These are phyloP conservation scores for Yponomeuta plumbellus DNA, from an alignment of 2,888 invertebrate species.

Conservation along the genomic window DNA sequence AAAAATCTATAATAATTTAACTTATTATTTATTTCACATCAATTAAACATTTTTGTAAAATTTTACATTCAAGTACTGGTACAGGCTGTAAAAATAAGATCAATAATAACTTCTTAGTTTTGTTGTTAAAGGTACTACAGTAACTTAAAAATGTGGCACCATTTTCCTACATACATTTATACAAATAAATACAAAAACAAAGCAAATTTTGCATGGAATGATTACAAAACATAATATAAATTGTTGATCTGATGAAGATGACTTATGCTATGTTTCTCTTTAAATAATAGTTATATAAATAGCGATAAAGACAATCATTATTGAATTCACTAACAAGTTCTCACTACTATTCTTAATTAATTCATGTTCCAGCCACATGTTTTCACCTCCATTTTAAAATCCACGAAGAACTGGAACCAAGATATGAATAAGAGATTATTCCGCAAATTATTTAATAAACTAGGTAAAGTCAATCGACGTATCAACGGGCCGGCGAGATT, in stretches of 20 bases:
- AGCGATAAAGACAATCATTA: neutral
- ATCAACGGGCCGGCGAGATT: no score
- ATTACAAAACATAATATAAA: neutral
- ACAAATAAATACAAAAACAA: neutral
- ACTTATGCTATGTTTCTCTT: neutral
- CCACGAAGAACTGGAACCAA: conserved; percentile 15
- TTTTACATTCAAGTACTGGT: no score
- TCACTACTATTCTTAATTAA: neutral
- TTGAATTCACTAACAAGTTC: neutral
- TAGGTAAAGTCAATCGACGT: no score
- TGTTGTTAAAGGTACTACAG: no score
- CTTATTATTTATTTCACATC: neutral
- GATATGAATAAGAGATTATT: neutral
- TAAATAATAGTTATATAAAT: neutral
- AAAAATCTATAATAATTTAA: neutral
- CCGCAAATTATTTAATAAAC: neutral
- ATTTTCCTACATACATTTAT: neutral
- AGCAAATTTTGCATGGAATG: conserved; percentile 12
- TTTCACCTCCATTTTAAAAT: conserved; percentile 6
- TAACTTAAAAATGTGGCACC: neutral
- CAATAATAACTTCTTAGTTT: no score
- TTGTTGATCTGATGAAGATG: neutral
- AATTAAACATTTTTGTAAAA: no score
- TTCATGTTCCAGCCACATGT: neutral
- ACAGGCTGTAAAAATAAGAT: no score